Evolutionary conservation across 2,888 invertebrate genomes (phyloP).

Genomic region (Dioctria linearis): DNA sequence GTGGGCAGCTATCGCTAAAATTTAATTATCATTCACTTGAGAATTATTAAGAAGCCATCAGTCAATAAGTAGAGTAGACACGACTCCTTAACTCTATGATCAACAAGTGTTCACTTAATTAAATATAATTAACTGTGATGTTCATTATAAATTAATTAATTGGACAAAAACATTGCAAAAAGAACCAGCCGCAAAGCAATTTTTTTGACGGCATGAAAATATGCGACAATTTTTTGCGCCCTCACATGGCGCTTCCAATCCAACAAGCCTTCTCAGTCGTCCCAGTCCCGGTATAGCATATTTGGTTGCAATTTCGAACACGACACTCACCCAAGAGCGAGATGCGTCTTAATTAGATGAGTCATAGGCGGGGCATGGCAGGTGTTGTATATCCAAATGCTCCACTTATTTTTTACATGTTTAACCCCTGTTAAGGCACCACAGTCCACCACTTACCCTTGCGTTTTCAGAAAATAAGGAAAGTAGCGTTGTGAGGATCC

Average conservation of each 20-base stretch:
- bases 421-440: background rate
- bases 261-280: too few relatives aligned
- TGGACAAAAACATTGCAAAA: slow-evolving; percentile 30
- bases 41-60: slow-evolving; percentile 29
- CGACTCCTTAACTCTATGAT: slow-evolving; percentile 11
- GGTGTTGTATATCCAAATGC: slow-evolving; percentile 39
- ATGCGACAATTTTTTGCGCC: slow-evolving; percentile 46
- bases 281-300: background rate
- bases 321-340: slow-evolving; percentile 9
- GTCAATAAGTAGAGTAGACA: slow-evolving; percentile 1
- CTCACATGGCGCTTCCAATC: slow-evolving; percentile 4
- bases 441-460: background rate
- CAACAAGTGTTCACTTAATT: slow-evolving; percentile 53
- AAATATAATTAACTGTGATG: slow-evolving; percentile 50
- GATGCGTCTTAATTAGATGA: slow-evolving; percentile 50
- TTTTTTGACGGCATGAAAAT: slow-evolving; percentile 24
- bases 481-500: background rate
- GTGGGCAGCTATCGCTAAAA: slow-evolving; percentile 9
- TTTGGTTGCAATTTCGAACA: slow-evolving; percentile 19
- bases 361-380: slow-evolving; percentile 35
- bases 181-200: slow-evolving; percentile 43
- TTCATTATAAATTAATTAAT: slow-evolving; percentile 52
- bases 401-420: slow-evolving; percentile 21
- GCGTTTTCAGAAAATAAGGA: background rate
- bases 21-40: slow-evolving; percentile 15